Percentiles rank a stretch among this genome's conserved stretches.
Evolutionary conservation across 2,888 invertebrate species (phyloP).

Genomic region (Odontocerum albicorne): DNA sequence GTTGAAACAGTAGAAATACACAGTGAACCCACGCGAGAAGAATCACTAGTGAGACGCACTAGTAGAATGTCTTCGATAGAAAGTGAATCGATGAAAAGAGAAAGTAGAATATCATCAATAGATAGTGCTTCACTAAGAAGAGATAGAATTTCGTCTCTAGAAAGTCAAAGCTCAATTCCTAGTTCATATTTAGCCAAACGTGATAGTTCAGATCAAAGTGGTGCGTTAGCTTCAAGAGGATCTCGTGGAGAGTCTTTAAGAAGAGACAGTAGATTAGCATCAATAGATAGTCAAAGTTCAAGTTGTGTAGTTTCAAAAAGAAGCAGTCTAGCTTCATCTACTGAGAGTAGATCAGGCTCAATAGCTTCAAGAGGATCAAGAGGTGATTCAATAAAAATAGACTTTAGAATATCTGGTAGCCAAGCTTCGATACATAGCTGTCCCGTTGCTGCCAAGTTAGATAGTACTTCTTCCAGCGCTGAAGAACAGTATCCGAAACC

Average conservation of each 20-base stretch:
- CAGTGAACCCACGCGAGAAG: slow-evolving; percentile 13
- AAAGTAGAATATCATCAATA: slow-evolving; percentile 29
- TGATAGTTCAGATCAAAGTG: slow-evolving; percentile 21
- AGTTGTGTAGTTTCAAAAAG: slow-evolving; percentile 22
- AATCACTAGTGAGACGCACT: not conserved
- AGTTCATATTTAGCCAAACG: slow-evolving; percentile 29
- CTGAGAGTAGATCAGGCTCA: slow-evolving; percentile 16
- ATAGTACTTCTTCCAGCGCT: not conserved
- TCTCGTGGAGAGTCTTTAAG: slow-evolving; percentile 27
- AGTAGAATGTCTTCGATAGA: slow-evolving; percentile 21
- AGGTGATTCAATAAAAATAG: slow-evolving; percentile 30
- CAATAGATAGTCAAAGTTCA: slow-evolving; percentile 31
- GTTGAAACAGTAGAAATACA: slow-evolving; percentile 13
- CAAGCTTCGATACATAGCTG: slow-evolving; percentile 9
- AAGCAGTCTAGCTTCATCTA: slow-evolving; percentile 15
- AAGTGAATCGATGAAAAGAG: slow-evolving; percentile 27
- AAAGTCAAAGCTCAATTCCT: slow-evolving; percentile 32
- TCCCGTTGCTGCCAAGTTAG: not conserved
- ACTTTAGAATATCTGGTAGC: slow-evolving; percentile 10
- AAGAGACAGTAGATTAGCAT: slow-evolving; percentile 28
- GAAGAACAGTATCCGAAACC: not conserved
- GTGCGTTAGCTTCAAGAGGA: slow-evolving; percentile 16
- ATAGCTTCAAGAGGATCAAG: slow-evolving; percentile 23
- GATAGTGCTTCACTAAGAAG: slow-evolving; percentile 26
- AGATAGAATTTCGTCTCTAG: slow-evolving; percentile 26